phyloP scores from a whole-genome alignment of 2,113 vertebrate species.

The Athene cunicularia region DNA sequence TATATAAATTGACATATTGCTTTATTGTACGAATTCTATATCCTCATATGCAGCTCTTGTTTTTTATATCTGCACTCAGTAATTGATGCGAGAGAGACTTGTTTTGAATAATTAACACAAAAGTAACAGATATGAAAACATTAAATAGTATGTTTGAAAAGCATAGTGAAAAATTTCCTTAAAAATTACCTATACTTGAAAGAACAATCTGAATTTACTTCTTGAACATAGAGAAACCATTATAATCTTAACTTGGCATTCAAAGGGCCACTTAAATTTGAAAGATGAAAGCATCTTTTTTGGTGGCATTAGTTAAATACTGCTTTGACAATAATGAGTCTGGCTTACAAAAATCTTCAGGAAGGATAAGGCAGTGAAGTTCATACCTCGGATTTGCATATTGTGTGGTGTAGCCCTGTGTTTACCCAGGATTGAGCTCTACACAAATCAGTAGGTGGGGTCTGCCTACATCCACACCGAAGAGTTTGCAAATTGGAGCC shows the following conservation, averaged over 20 bases:
- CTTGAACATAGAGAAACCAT: neutral
- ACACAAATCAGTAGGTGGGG: neutral
- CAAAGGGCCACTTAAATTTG: neutral
- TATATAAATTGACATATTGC: neutral
- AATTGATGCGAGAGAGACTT: neutral
- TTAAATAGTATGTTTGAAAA: neutral
- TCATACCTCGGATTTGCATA: neutral
- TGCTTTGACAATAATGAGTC: neutral
- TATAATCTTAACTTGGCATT: conserved; percentile 29
- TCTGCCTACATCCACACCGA: neutral
- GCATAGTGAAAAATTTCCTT: neutral
- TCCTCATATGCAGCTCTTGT: neutral
- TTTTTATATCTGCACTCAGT: neutral
- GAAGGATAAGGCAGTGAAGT: neutral
- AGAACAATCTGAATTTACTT: neutral
- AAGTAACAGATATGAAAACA: conserved; percentile 3
- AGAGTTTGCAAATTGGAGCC: conserved; percentile 22
- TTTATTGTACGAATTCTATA: conserved; percentile 26
- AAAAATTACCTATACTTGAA: neutral
- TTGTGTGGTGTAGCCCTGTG: neutral
- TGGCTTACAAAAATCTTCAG: neutral
- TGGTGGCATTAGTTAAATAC: neutral
- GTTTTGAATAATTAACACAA: conserved; percentile 38
- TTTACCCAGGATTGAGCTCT: neutral
- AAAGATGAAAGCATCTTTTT: conserved; percentile 15